phyloP scores from a whole-genome alignment of 2,113 vertebrate genomes.

The Catagonus wagneri region DNA sequence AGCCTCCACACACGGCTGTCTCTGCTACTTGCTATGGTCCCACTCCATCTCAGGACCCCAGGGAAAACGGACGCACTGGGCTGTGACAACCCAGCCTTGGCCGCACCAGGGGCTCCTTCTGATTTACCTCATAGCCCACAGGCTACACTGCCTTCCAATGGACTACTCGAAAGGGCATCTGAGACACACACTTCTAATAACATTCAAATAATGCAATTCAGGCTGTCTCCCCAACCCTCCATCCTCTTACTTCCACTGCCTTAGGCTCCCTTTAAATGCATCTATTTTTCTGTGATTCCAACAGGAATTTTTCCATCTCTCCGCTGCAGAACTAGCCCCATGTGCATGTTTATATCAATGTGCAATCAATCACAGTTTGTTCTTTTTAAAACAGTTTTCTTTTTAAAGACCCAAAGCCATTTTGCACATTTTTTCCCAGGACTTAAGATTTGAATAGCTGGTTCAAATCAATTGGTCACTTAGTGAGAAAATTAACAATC shows the following conservation, averaged over 20 bases:
- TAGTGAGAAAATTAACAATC: conserved; percentile 73
- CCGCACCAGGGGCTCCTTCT: background rate
- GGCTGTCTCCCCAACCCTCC: conserved; percentile 29
- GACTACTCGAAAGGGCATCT: conserved; percentile 13
- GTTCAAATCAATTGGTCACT: conserved; percentile 73
- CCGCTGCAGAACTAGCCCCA: conserved; percentile 65
- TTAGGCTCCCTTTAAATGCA: conserved; percentile 70
- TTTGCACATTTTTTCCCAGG: conserved; percentile 34
- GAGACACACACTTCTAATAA: conserved; percentile 49
- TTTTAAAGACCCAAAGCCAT: conserved; percentile 74
- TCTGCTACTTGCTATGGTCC: background rate
- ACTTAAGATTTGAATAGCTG: conserved; percentile 60
- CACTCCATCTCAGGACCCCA: background rate
- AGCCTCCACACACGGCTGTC: too few relatives aligned
- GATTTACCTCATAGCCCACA: background rate
- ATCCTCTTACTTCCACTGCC: conserved; percentile 59
- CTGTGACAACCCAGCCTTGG: background rate
- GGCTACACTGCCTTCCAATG: conserved; percentile 33
- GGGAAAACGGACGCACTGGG: rapidly evolving
- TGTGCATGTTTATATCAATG: conserved; percentile 74
- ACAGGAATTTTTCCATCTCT: conserved; percentile 74
- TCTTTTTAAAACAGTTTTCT: conserved; percentile 73
- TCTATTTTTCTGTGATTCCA: conserved; percentile 76
- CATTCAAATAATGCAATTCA: conserved; percentile 60
- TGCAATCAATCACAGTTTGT: conserved; percentile 78